Evolutionary conservation across 2,113 vertebrate genomes (phyloP).

Genomic region (Tyrannus savana): DNA sequence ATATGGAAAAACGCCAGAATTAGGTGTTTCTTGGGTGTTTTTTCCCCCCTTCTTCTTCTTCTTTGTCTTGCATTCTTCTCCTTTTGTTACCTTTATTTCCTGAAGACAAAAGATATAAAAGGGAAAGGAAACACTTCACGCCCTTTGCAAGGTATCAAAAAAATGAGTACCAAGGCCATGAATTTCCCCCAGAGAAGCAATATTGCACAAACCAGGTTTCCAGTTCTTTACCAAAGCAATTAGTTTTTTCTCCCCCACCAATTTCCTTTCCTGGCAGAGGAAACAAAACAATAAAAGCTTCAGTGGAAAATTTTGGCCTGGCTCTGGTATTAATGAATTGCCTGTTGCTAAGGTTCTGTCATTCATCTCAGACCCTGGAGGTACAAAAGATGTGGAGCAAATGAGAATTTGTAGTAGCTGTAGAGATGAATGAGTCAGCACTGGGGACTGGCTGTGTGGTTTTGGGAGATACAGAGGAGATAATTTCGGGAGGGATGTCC

Average conservation of each 20-base stretch:
- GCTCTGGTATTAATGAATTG: constrained; percentile 9
- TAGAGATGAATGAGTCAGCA: constrained; percentile 47
- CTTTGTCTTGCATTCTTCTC: background rate
- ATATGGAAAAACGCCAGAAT: background rate
- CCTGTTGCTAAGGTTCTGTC: constrained; percentile 30
- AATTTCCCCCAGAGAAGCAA: background rate
- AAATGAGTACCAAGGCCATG: background rate
- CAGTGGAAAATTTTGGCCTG: background rate
- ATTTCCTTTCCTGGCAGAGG: background rate
- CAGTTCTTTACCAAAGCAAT: background rate
- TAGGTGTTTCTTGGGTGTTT: background rate
- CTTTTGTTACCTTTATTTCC: background rate
- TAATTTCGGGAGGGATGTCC: background rate
- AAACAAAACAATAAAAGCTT: background rate
- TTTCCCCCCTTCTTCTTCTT: background rate
- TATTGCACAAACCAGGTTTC: background rate
- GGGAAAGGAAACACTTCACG: background rate
- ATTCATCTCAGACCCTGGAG: constrained; percentile 25
- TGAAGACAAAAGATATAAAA: background rate
- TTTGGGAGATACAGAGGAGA: background rate
- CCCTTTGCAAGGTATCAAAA: background rate
- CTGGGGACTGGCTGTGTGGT: background rate
- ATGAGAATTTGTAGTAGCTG: constrained; percentile 12
- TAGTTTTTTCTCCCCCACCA: background rate
- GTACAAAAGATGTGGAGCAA: constrained; percentile 18